Conservation (phyloP, 1,140 invertebrate species). For the Drosophila pachea region DNA sequence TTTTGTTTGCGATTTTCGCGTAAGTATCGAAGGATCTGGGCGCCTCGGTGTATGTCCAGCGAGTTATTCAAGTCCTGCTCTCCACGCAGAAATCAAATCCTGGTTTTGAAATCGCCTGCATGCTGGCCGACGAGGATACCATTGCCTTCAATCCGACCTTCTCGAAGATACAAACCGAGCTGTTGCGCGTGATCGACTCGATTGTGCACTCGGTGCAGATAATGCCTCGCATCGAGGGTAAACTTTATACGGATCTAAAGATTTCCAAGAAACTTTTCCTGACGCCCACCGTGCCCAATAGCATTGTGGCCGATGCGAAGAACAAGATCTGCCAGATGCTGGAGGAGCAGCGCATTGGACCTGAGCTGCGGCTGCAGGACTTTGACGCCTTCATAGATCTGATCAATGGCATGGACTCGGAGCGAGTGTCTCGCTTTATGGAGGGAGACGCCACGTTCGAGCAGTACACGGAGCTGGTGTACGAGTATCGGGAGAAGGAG, state of each 20-base stretch:
- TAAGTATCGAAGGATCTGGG: constrained; percentile 73
- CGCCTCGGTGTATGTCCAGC: too few species aligned
- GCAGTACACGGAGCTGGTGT: constrained; percentile 83
- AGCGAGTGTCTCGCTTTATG: constrained; percentile 85
- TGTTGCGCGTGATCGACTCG: constrained; percentile 86
- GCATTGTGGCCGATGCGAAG: constrained; percentile 82
- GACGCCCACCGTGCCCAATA: constrained; percentile 85
- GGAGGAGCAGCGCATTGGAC: constrained; percentile 85
- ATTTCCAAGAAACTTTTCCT: constrained; percentile 62
- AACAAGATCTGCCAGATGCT: constrained; percentile 82
- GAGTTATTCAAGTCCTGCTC: too few species aligned
- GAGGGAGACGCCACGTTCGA: constrained; percentile 84
- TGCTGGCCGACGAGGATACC: constrained; percentile 82
- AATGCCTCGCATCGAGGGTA: constrained; percentile 86
- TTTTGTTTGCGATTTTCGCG: constrained; percentile 87
- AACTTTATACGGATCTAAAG: constrained; percentile 68
- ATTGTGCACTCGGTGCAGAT: constrained; percentile 85
- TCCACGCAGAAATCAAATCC: constrained; percentile 82
- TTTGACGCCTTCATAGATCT: constrained; percentile 91
- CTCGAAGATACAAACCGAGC: constrained; percentile 84
- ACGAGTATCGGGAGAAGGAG: constrained; percentile 84
- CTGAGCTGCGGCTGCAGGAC: constrained; percentile 84
- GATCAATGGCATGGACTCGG: constrained; percentile 85
- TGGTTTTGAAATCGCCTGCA: constrained; percentile 87
- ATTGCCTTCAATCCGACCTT: constrained; percentile 91